phyloP scores from a whole-genome alignment of 35 echinoderm and acorn worm genomes.

The Lytechinus pictus region DNA sequence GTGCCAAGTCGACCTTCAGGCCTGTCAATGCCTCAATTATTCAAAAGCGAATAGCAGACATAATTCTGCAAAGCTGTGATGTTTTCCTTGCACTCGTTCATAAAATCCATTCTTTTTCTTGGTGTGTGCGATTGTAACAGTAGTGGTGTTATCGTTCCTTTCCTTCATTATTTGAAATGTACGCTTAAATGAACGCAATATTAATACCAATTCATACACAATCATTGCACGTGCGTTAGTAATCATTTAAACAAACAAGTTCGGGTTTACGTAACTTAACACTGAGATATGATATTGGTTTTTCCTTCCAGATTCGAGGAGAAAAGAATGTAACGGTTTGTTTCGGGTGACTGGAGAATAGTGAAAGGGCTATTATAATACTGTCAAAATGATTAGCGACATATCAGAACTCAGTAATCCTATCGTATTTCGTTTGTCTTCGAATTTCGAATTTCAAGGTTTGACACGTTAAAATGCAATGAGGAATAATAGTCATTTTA shows the following conservation, averaged over 20 bases:
- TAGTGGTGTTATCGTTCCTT: neutral
- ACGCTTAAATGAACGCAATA: conserved; percentile 7
- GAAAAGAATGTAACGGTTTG: neutral
- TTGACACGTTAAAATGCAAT: neutral
- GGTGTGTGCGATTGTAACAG: conserved; percentile 6
- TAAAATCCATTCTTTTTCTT: neutral
- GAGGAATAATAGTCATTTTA: neutral
- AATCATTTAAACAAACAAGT: conserved; percentile 43
- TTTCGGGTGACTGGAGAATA: neutral
- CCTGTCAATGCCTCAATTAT: conserved; percentile 33
- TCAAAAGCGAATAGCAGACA: neutral
- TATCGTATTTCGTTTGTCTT: neutral
- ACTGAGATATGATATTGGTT: conserved; percentile 31
- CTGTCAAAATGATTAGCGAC: neutral
- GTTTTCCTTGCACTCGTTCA: conserved; percentile 14
- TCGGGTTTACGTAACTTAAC: conserved; percentile 28
- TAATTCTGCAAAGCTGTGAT: conserved; percentile 28
- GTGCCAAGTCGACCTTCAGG: neutral
- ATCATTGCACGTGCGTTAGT: conserved; percentile 12
- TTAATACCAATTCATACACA: conserved; percentile 4
- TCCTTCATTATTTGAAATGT: conserved; percentile 23
- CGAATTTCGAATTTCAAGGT: neutral
- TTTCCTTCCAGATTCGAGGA: neutral
- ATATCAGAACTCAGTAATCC: neutral
- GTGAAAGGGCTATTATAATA: neutral